Percentiles rank a stretch among this genome's conserved stretches.
Evolutionary conservation across 2,888 invertebrate species (phyloP).

Genomic region (Sinelater perroti): DNA sequence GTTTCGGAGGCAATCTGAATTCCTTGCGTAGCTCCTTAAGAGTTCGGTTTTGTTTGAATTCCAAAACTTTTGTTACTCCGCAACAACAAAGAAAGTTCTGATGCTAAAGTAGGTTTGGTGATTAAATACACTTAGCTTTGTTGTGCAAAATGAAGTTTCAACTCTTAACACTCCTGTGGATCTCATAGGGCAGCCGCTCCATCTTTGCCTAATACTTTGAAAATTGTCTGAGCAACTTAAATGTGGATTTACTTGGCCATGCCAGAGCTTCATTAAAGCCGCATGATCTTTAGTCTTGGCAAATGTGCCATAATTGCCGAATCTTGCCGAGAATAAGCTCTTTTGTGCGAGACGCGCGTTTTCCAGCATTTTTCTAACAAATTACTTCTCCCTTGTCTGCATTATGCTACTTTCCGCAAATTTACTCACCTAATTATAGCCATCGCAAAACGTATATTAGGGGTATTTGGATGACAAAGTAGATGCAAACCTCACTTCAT

Average conservation of each 20-base stretch:
- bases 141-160: slow-evolving; percentile 32
- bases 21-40: slow-evolving; percentile 41
- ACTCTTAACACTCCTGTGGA: slow-evolving; percentile 24
- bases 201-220: slow-evolving; percentile 16
- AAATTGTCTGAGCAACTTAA: slow-evolving; percentile 23
- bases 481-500: slow-evolving; percentile 35
- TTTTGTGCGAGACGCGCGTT: background rate
- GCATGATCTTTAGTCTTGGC: background rate
- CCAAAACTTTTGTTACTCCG: slow-evolving; percentile 39
- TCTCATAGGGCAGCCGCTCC: slow-evolving; percentile 22
- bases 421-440: slow-evolving; percentile 27
- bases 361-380: slow-evolving; percentile 12
- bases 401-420: slow-evolving; percentile 18
- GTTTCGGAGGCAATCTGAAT: slow-evolving; percentile 40
- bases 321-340: slow-evolving; percentile 7
- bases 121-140: slow-evolving; percentile 39
- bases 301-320: slow-evolving; percentile 8
- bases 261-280: slow-evolving; percentile 16
- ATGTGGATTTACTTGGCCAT: slow-evolving; percentile 13
- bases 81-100: slow-evolving; percentile 37
- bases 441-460: slow-evolving; percentile 28
- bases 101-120: slow-evolving; percentile 36
- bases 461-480: slow-evolving; percentile 36
- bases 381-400: slow-evolving; percentile 4
- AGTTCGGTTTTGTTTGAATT: slow-evolving; percentile 42